Percentiles rank a stretch among this genome's conserved stretches.
Evolutionary conservation across 2,797 vertebrate species (phyloP).

Genomic region (Onychomys leucogaster): DNA sequence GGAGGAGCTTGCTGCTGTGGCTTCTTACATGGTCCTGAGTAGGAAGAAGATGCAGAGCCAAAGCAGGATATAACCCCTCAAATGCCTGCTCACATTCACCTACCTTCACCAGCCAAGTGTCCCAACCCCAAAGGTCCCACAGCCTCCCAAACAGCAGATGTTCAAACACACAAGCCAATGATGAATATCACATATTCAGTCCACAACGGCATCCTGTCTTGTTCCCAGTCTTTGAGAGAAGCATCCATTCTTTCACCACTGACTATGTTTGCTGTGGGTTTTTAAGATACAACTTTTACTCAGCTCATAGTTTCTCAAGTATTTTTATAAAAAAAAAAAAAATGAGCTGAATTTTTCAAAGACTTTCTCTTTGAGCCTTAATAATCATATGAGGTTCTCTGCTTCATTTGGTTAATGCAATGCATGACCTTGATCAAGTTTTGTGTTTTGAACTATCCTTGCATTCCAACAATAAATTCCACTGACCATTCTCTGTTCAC

Average conservation of each 20-base stretch:
- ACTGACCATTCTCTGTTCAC: background rate
- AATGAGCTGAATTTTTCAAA: background rate
- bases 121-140: background rate
- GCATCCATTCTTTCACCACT: background rate
- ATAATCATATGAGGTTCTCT: background rate
- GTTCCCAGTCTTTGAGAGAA: background rate
- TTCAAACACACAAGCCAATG: background rate
- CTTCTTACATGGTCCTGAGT: background rate
- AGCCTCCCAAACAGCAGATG: background rate
- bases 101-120: background rate
- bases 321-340: background rate
- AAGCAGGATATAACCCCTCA: background rate
- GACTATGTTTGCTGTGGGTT: background rate
- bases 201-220: background rate
- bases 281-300: background rate
- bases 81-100: background rate
- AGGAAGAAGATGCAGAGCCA: background rate
- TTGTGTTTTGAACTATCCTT: constrained; percentile 3
- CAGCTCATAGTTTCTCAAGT: background rate
- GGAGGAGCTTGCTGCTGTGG: too few species aligned
- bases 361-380: background rate
- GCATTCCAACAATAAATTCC: background rate
- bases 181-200: background rate
- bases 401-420: background rate
- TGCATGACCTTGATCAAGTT: background rate